phyloP scores from a whole-genome alignment of 2,113 vertebrate genomes.

The Cebus imitator region DNA sequence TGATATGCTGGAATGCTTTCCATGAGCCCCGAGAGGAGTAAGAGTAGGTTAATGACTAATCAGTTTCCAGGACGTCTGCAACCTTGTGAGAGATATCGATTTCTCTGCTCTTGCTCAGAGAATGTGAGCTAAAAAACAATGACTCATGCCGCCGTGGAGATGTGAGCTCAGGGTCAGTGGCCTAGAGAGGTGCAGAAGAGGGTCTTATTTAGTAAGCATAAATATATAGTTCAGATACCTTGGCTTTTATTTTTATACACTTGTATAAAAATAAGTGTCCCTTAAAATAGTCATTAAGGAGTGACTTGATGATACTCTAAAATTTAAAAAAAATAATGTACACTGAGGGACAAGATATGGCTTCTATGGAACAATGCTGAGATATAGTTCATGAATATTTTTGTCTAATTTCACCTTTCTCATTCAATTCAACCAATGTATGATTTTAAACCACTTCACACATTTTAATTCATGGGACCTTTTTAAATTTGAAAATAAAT shows the following conservation, averaged over 20 bases:
- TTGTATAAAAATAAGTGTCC: neutral
- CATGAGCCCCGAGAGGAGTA: neutral
- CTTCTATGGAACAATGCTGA: neutral
- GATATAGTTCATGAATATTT: neutral
- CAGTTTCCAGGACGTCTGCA: neutral
- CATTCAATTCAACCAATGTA: neutral
- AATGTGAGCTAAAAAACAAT: neutral
- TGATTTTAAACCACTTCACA: neutral
- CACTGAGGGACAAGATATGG: neutral
- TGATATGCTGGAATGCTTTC: neutral
- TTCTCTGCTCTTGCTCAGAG: neutral
- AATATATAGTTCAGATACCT: neutral
- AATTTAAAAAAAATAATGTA: neutral
- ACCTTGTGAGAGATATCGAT: neutral
- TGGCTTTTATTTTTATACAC: neutral
- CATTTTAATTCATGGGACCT: neutral
- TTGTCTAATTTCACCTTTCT: neutral
- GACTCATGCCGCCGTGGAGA: neutral
- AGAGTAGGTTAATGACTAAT: constrained; percentile 35
- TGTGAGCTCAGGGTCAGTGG: neutral
- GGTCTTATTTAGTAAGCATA: neutral
- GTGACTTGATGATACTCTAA: neutral
- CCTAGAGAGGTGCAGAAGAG: neutral
- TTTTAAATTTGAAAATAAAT: constrained; percentile 14
- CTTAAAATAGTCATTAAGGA: neutral